Evolutionary conservation across 2,888 invertebrate genomes (phyloP).

Genomic region (Calephelis perditalis): DNA sequence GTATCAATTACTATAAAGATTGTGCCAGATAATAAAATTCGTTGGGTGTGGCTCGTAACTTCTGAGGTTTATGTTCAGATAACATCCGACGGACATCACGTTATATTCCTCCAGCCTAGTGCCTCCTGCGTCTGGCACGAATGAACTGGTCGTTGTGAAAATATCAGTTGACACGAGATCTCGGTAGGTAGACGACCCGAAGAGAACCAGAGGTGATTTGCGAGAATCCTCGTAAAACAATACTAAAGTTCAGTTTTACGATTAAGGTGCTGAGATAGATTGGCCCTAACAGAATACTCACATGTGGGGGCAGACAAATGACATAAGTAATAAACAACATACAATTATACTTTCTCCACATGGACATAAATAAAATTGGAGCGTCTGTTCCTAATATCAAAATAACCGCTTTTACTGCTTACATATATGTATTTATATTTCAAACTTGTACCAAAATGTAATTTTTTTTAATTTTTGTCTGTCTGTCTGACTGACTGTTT

Average conservation of each 20-base stretch:
- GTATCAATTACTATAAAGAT: constrained; percentile 24
- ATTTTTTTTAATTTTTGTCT: too few relatives aligned
- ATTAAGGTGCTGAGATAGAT: constrained; percentile 7
- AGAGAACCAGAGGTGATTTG: constrained; percentile 43
- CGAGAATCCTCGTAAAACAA: constrained; percentile 17
- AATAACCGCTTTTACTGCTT: too few relatives aligned
- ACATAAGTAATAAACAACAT: too few relatives aligned
- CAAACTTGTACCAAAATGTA: too few relatives aligned
- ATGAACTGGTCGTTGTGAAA: constrained; percentile 55
- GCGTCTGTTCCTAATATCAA: too few relatives aligned
- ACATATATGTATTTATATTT: too few relatives aligned
- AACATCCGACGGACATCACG: constrained; percentile 52
- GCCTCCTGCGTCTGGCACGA: constrained; percentile 54
- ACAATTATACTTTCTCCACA: too few relatives aligned
- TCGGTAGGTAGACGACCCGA: constrained; percentile 63
- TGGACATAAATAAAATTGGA: too few relatives aligned
- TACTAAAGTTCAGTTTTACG: constrained; percentile 12
- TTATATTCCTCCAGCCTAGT: constrained; percentile 64
- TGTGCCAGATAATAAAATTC: constrained; percentile 49
- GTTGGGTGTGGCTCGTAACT: constrained; percentile 51
- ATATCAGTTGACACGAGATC: constrained; percentile 53
- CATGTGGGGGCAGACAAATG: too few relatives aligned
- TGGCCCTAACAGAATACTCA: not conserved
- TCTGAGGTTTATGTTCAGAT: constrained; percentile 51
- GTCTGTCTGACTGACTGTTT: too few relatives aligned